Evolutionary conservation across 2,797 vertebrate genomes (phyloP), one percentile per base, ranked within the genome.

Genomic region (Thunnus albacares): DNA sequence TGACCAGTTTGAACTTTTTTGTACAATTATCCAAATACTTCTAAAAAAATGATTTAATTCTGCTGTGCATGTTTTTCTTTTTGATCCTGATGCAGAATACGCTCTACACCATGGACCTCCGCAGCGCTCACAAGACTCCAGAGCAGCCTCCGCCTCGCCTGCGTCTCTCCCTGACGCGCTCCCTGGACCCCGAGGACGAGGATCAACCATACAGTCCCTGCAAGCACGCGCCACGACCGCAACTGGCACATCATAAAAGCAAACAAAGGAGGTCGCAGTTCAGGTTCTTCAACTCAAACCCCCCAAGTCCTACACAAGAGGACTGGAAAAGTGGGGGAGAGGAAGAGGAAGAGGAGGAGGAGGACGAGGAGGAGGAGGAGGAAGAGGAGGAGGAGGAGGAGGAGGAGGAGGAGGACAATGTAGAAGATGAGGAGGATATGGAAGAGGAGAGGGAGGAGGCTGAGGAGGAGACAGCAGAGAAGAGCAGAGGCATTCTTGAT

Each of bases 71-170:
- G 45, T 69, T 15, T 45, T 18, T 41, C 22, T 33, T 20, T 77
- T 24, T 41, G 47, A 10, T 79, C 33, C 62, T 15, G 49, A 51
- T 77, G 62, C 71, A 99, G 97, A 95, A 95, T 60, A 76, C 88
- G 0, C 93, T 98, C 69, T 99, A 98, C 92, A 93, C 96, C 75
- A 99, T 98, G 98, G 98, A 99, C 89, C 96, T 99, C 81, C 97
- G 97, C 89, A 99, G 98, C 56, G 96, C 98, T 73, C 97, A 97
- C 95, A 97, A 97, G 95, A 91, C 94, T 83, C 94, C 95, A 63
- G 95, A 95, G 80, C 90, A 92, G 74, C 95, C 96, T 80, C 58
- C 81, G 4, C 87, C 91, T 14, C 97, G 96, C 89, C 95, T 98
- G 61, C 96, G 94, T 69, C 97, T 98, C 86, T 98, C 98, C 45